Percentiles rank a stretch among this genome's conserved stretches.
These are phyloP conservation scores for Aleiodes sp. DNA, from an alignment of 1,140 invertebrate species.

Conservation along the genomic window DNA sequence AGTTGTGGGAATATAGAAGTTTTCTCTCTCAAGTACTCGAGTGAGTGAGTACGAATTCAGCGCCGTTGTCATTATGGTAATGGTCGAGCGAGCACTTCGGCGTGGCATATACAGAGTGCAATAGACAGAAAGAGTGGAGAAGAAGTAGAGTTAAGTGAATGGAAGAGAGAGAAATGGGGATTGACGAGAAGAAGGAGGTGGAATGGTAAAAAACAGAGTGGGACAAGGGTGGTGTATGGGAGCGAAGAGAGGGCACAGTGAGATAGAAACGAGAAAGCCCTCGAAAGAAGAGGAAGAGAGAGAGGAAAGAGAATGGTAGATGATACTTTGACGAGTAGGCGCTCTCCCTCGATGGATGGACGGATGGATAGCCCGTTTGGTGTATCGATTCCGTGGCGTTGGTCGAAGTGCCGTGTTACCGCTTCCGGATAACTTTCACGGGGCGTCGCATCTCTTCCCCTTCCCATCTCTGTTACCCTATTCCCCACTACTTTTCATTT, in stretches of 20 bases:
- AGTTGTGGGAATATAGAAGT: not conserved
- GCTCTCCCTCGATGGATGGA: conserved; percentile 36
- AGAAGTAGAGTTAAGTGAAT: conserved; percentile 34
- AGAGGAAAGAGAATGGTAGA: conserved; percentile 37
- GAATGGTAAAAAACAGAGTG: not conserved
- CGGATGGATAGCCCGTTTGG: conserved; percentile 17
- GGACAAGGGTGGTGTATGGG: not conserved
- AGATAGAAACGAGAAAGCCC: conserved; percentile 28
- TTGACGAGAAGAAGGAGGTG: not conserved
- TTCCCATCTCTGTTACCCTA: not conserved
- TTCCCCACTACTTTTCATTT: not conserved
- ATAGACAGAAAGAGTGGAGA: conserved; percentile 36
- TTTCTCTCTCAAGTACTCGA: not conserved
- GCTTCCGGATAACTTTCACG: conserved; percentile 29
- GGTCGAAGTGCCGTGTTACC: conserved; percentile 21
- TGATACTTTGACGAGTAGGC: conserved; percentile 38
- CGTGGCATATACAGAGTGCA: conserved; percentile 4
- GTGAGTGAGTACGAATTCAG: conserved; percentile 32
- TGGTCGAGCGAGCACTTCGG: conserved; percentile 29
- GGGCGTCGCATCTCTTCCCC: not conserved
- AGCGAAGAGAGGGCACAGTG: not conserved
- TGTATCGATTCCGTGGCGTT: conserved; percentile 32
- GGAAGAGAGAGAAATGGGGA: not conserved
- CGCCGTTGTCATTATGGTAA: conserved; percentile 35
- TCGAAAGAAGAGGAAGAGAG: conserved; percentile 16